Conservation (phyloP, 2,113 vertebrate genomes). For the Pomatostomus ruficeps region DNA sequence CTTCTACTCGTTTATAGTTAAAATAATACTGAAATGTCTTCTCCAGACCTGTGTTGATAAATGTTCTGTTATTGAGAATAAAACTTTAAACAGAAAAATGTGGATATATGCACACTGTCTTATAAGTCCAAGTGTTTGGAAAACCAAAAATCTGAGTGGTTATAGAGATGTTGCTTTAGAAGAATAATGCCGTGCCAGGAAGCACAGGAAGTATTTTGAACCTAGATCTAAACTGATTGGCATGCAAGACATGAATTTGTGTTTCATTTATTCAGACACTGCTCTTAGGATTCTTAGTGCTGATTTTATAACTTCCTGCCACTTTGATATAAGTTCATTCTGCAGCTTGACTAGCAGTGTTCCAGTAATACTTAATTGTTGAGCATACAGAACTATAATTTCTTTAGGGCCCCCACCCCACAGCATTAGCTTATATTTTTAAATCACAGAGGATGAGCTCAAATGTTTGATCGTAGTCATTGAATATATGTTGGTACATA, state of each 20-base stretch:
- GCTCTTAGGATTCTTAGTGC: background rate
- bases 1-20: background rate
- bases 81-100: background rate
- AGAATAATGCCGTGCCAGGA: background rate
- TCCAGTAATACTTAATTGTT: background rate
- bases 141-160: background rate
- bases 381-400: background rate
- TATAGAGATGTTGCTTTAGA: background rate
- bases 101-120: background rate
- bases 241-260: background rate
- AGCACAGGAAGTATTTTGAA: background rate
- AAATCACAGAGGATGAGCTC: background rate
- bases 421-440: background rate
- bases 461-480: background rate
- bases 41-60: background rate
- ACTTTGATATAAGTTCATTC: background rate
- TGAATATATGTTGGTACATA: background rate
- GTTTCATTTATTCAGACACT: background rate
- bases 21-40: background rate
- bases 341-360: background rate
- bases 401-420: background rate
- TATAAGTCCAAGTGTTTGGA: background rate
- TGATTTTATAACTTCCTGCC: background rate
- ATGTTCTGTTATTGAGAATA: background rate
- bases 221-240: background rate